These are phyloP conservation scores for Napeogenes inachia DNA, from an alignment of 2,888 invertebrate species.

Conservation along the genomic window DNA sequence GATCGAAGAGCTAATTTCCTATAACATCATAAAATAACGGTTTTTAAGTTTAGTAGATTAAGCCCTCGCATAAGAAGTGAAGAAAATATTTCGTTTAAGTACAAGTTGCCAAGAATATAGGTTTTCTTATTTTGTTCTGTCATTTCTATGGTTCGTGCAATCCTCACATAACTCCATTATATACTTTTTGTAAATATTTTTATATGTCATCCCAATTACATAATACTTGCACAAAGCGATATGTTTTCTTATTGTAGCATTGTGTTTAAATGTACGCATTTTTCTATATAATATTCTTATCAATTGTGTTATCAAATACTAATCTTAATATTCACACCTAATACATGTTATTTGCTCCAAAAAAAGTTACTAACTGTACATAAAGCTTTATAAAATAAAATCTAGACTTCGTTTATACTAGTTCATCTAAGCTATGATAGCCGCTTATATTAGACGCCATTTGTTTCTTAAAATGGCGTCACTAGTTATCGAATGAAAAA, in stretches of 20 bases:
- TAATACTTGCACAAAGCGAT: conserved; percentile 70
- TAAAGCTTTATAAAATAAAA: conserved; percentile 74
- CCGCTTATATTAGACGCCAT: conserved; percentile 56
- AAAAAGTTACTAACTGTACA: conserved; percentile 70
- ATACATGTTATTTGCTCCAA: conserved; percentile 61
- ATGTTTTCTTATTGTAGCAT: conserved; percentile 75
- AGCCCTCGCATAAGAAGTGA: background rate
- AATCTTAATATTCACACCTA: conserved; percentile 69
- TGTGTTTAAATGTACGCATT: conserved; percentile 55
- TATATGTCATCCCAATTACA: conserved; percentile 44
- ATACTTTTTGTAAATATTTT: conserved; percentile 50
- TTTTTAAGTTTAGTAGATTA: background rate
- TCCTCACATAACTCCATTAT: background rate
- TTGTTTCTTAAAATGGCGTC: conserved; percentile 42
- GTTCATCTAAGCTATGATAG: conserved; percentile 61
- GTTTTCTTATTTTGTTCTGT: background rate
- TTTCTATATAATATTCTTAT: conserved; percentile 52
- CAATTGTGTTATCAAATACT: conserved; percentile 73
- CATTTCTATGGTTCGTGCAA: background rate
- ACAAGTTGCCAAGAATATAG: conserved; percentile 1
- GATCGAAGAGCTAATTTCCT: background rate
- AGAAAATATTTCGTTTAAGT: background rate
- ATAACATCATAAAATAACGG: background rate
- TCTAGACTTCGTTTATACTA: conserved; percentile 63
- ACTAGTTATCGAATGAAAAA: conserved; percentile 45